Evolutionary conservation across 2,113 vertebrate species (phyloP).

Genomic region (Sakesphorus luctuosus): DNA sequence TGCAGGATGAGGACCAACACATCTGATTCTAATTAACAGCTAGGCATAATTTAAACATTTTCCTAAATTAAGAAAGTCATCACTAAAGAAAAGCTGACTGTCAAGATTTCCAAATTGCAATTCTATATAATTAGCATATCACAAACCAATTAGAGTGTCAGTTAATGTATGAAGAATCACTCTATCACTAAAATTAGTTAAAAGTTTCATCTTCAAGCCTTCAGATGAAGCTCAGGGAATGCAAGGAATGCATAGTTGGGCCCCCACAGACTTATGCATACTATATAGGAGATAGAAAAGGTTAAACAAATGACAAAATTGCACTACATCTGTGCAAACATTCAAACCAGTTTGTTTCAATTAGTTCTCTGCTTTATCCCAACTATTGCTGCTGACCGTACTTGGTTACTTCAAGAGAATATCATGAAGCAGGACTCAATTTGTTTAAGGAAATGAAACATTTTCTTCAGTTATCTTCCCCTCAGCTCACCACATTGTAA

Average conservation of each 20-base stretch:
- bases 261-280: background rate
- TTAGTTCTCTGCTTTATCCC: background rate
- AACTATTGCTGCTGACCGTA: background rate
- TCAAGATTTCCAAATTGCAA: background rate
- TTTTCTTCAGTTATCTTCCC: slow-evolving; percentile 46
- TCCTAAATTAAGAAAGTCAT: background rate
- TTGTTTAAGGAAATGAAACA: slow-evolving; percentile 21
- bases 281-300: background rate
- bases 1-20: slow-evolving; percentile 1
- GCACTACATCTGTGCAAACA: slow-evolving; percentile 41
- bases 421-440: background rate
- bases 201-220: background rate
- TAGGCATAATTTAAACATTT: slow-evolving; percentile 12
- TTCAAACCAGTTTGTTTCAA: slow-evolving; percentile 14
- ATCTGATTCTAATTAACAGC: background rate
- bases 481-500: slow-evolving; percentile 28
- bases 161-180: background rate
- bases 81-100: background rate
- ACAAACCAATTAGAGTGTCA: background rate
- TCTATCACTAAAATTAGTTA: background rate
- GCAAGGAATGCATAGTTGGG: slow-evolving; percentile 9
- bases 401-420: slow-evolving; percentile 8
- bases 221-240: background rate
- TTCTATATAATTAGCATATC: background rate
- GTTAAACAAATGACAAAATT: slow-evolving; percentile 12